Percentiles rank a stretch among this genome's conserved stretches.
These are phyloP conservation scores for Agapornis canus DNA, from an alignment of 2,797 vertebrate species.

Conservation along the genomic window DNA sequence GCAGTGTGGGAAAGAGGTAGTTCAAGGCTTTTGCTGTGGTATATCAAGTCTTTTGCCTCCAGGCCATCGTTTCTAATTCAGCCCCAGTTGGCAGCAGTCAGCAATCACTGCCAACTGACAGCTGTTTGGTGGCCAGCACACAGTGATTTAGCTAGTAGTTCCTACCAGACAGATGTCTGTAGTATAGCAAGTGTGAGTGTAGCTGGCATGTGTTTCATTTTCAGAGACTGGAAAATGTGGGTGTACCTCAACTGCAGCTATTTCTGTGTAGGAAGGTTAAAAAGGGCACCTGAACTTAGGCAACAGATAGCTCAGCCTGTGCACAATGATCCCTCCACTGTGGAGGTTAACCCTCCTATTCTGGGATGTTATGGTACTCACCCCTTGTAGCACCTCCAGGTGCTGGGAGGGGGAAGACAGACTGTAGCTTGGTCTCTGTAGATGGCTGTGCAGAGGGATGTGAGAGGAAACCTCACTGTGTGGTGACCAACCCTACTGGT, in stretches of 20 bases:
- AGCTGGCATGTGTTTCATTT: constrained; percentile 10
- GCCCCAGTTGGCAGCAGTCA: neutral
- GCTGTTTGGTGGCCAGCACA: neutral
- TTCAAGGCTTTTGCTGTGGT: constrained; percentile 1
- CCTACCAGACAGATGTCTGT: neutral
- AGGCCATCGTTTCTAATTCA: constrained; percentile 38
- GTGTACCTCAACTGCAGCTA: neutral
- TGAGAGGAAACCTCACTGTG: neutral
- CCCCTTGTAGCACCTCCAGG: neutral
- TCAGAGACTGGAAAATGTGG: neutral
- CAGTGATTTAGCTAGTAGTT: constrained; percentile 20
- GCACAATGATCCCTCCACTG: neutral
- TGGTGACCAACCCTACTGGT: neutral
- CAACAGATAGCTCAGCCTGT: neutral
- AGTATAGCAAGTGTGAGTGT: neutral
- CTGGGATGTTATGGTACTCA: neutral
- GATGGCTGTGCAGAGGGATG: neutral
- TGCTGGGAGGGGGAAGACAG: neutral
- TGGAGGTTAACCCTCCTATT: neutral
- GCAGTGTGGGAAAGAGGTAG: neutral
- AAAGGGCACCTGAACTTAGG: neutral
- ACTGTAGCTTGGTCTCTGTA: neutral
- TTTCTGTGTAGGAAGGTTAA: neutral
- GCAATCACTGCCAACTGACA: neutral
- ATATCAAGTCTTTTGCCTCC: neutral